These are phyloP conservation scores for Pseudeuparius sepicola DNA, from an alignment of 2,888 invertebrate genomes.

Conservation along the genomic window DNA sequence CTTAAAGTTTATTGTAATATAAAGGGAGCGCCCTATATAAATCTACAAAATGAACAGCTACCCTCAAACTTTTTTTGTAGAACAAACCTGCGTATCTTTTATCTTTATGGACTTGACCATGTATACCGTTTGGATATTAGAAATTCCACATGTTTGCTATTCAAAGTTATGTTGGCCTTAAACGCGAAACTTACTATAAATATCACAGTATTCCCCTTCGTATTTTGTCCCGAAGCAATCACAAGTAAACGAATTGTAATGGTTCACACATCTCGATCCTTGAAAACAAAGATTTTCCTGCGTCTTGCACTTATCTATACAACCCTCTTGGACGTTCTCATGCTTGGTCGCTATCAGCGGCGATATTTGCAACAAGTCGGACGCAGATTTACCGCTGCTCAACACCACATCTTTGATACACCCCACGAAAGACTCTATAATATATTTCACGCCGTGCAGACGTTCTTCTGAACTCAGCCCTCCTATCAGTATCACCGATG, in stretches of 20 bases:
- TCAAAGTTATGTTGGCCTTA: neutral
- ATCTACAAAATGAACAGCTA: too few relatives aligned
- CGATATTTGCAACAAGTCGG: constrained; percentile 68
- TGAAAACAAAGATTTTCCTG: constrained; percentile 77
- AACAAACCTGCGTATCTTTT: too few relatives aligned
- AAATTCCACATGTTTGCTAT: too few relatives aligned
- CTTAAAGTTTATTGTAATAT: too few relatives aligned
- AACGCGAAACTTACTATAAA: constrained; percentile 61
- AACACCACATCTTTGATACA: constrained; percentile 82
- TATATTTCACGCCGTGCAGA: constrained; percentile 82
- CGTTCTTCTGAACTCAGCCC: constrained; percentile 82
- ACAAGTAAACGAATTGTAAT: constrained; percentile 80
- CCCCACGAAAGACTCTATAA: constrained; percentile 86
- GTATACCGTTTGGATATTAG: too few relatives aligned
- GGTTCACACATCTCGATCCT: constrained; percentile 83
- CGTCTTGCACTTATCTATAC: constrained; percentile 72
- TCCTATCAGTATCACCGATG: constrained; percentile 81
- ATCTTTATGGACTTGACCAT: too few relatives aligned
- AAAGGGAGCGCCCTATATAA: too few relatives aligned
- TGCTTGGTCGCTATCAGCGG: constrained; percentile 80
- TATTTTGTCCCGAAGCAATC: constrained; percentile 89
- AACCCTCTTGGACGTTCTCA: constrained; percentile 83
- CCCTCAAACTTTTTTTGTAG: too few relatives aligned
- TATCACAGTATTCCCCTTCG: constrained; percentile 86
- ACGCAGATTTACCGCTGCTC: constrained; percentile 77